Conservation (phyloP, 2,888 invertebrate species). For the Tinea semifulvella region DNA sequence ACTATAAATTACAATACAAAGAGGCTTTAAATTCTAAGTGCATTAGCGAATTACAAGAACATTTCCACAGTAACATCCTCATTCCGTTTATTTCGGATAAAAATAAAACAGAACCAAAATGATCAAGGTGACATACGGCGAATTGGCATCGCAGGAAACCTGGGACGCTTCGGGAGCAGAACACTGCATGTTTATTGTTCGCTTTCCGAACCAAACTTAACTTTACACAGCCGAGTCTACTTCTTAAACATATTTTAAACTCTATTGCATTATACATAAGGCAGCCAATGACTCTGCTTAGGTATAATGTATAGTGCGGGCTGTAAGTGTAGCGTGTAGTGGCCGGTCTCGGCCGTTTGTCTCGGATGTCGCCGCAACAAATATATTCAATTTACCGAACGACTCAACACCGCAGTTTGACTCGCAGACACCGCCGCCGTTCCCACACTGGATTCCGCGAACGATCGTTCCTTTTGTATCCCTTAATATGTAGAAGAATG, state of each 20-base stretch:
- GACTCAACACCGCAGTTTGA: slow-evolving; percentile 6
- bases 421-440: slow-evolving; percentile 6
- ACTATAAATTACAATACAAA: too few relatives aligned
- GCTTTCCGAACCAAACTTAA: not conserved
- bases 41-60: not conserved
- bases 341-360: slow-evolving; percentile 10
- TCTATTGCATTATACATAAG: not conserved
- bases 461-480: slow-evolving; percentile 3
- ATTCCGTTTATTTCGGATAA: not conserved
- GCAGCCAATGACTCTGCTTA: not conserved
- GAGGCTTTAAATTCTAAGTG: not conserved
- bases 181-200: slow-evolving; percentile 9
- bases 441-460: slow-evolving; percentile 7
- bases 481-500: slow-evolving; percentile 8
- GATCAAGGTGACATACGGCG: slow-evolving; percentile 11
- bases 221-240: not conserved
- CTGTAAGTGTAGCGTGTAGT: slow-evolving; percentile 3
- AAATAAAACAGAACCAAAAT: not conserved
- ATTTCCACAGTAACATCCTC: slow-evolving; percentile 9
- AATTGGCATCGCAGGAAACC: slow-evolving; percentile 3
- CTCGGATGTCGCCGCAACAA: slow-evolving; percentile 9
- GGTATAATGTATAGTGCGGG: not conserved
- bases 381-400: slow-evolving; percentile 10
- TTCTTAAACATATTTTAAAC: not conserved
- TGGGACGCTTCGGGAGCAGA: slow-evolving; percentile 7